phyloP scores from a whole-genome alignment of 2,113 vertebrate genomes.

The Orientallactaga bullata region DNA sequence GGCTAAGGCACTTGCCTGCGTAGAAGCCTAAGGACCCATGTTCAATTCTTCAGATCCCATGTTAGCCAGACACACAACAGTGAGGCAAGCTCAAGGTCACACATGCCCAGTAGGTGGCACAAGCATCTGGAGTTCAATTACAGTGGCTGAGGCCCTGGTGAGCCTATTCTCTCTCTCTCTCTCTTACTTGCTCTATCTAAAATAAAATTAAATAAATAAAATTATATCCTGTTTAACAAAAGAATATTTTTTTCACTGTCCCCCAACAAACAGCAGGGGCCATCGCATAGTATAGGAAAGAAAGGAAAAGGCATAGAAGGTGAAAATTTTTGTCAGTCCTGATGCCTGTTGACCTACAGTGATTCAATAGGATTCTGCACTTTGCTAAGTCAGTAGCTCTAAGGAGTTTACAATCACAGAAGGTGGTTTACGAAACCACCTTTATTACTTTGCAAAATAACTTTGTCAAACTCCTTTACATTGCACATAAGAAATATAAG shows the following conservation, averaged over 20 bases:
- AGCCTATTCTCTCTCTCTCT: too few species aligned
- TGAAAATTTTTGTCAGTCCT: neutral
- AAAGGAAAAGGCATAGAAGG: neutral
- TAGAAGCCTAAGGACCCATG: too few species aligned
- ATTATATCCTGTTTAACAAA: neutral
- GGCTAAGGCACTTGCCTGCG: too few species aligned
- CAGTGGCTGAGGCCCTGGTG: too few species aligned
- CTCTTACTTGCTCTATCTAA: too few species aligned
- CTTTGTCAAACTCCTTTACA: neutral
- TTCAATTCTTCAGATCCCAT: too few species aligned
- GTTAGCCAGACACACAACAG: too few species aligned
- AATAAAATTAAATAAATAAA: too few species aligned
- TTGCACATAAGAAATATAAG: neutral
- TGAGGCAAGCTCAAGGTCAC: too few species aligned
- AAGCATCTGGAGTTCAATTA: too few species aligned
- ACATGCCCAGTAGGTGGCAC: too few species aligned
- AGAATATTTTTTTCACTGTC: slow-evolving; percentile 80
- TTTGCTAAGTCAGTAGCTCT: neutral
- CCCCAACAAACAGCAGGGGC: slow-evolving; percentile 20
- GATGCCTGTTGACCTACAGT: neutral
- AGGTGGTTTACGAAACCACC: neutral
- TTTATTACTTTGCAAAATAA: neutral
- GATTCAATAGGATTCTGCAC: neutral
- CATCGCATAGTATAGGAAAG: neutral
- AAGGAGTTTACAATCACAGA: neutral